Percentiles rank a stretch among this genome's conserved stretches.
phyloP scores from a whole-genome alignment of 2,888 invertebrate genomes.

The Microctonus brassicae region DNA sequence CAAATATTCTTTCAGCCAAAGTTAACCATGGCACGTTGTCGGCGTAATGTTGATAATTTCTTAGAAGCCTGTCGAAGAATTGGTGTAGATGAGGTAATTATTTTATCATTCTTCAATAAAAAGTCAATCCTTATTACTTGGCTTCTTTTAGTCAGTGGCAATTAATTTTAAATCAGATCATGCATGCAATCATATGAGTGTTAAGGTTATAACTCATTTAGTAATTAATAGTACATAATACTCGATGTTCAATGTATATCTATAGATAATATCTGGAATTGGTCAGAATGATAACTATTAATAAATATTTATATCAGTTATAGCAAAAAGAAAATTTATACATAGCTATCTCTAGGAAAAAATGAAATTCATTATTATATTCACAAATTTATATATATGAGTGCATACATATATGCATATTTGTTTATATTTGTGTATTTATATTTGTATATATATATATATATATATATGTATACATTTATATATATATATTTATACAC shows the following conservation, averaged over 20 bases:
- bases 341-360: neutral
- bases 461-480: no score
- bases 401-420: no score
- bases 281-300: no score
- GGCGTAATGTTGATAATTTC: constrained; percentile 95
- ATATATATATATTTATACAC: no score
- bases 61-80: constrained; percentile 93
- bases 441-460: no score
- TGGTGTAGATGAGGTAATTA: constrained; percentile 92
- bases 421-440: no score
- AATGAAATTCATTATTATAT: neutral
- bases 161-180: constrained; percentile 27
- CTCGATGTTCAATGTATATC: no score
- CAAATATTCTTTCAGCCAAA: constrained; percentile 81
- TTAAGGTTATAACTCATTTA: neutral
- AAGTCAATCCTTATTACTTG: constrained; percentile 39
- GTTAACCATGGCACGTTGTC: constrained; percentile 93
- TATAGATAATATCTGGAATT: no score
- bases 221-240: neutral
- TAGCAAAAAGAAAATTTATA: no score
- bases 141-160: constrained; percentile 39
- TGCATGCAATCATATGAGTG: constrained; percentile 8
- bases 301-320: no score
- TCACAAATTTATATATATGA: constrained; percentile 12
- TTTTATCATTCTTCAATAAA: constrained; percentile 37